Percentiles rank a stretch among this genome's conserved stretches.
Conservation (phyloP, 2,888 invertebrate species). For the Eupithecia dodoneata region DNA sequence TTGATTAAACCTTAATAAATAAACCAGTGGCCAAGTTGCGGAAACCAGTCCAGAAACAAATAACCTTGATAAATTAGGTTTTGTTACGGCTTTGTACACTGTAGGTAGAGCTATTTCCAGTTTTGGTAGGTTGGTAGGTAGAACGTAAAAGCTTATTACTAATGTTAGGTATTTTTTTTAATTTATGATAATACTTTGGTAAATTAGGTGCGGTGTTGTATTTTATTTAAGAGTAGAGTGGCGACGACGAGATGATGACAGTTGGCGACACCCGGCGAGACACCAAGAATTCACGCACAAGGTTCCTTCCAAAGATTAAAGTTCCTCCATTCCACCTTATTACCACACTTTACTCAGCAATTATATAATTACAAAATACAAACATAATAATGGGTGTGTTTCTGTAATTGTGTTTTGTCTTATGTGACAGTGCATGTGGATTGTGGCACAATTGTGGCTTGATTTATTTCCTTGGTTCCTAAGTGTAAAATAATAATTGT, state of each 20-base stretch:
- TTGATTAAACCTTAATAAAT: too few species aligned
- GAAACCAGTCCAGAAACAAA: too few species aligned
- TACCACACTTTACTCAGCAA: conserved; percentile 15
- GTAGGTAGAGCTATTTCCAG: background rate
- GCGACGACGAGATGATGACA: background rate
- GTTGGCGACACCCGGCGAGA: conserved; percentile 23
- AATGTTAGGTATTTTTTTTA: background rate
- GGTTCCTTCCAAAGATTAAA: conserved; percentile 13
- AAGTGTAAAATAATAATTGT: background rate
- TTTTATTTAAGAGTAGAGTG: background rate
- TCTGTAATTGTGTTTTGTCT: conserved; percentile 1
- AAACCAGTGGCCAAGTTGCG: too few species aligned
- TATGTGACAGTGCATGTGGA: conserved; percentile 7
- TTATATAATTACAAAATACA: conserved; percentile 14
- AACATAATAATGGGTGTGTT: conserved; percentile 7
- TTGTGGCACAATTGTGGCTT: background rate
- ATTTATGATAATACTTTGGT: too few species aligned
- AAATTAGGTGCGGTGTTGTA: background rate
- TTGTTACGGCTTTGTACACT: too few species aligned
- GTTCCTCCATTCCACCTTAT: conserved; percentile 12
- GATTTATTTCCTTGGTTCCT: conserved; percentile 16
- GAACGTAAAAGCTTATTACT: background rate
- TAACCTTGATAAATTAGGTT: too few species aligned
- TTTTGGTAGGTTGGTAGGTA: background rate
- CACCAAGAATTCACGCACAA: conserved; percentile 32